These are phyloP conservation scores for Colletes collaris DNA, from an alignment of 2,888 invertebrate genomes.

Conservation along the genomic window DNA sequence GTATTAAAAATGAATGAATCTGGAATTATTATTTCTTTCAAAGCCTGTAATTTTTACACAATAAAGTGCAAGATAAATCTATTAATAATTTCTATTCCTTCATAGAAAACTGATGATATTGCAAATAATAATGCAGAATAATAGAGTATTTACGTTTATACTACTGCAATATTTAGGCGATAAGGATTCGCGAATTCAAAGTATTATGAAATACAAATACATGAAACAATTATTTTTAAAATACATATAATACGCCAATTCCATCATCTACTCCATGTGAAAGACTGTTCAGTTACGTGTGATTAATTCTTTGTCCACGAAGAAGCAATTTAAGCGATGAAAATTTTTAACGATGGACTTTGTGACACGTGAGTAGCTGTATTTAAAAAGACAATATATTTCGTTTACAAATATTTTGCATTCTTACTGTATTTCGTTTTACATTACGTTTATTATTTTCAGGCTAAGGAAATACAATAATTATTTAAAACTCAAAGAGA, in stretches of 20 bases:
- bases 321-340: background rate
- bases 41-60: background rate
- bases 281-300: background rate
- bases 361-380: background rate
- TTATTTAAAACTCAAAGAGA: too few relatives aligned
- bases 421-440: too few relatives aligned
- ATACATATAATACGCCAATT: too few relatives aligned
- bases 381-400: background rate
- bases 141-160: background rate
- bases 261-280: conserved; percentile 6
- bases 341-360: background rate
- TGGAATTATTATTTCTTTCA: background rate
- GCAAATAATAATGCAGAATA: background rate
- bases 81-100: background rate
- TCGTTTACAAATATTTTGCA: too few relatives aligned
- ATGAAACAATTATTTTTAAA: conserved; percentile 2
- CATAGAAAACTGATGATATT: background rate
- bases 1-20: background rate
- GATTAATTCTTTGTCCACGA: background rate
- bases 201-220: background rate
- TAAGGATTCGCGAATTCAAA: background rate
- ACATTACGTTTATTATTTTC: too few relatives aligned
- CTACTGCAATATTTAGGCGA: background rate
- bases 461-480: too few relatives aligned
- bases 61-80: background rate